Conservation (phyloP, 1,140 invertebrate species). For the Bombyx mandarina region DNA sequence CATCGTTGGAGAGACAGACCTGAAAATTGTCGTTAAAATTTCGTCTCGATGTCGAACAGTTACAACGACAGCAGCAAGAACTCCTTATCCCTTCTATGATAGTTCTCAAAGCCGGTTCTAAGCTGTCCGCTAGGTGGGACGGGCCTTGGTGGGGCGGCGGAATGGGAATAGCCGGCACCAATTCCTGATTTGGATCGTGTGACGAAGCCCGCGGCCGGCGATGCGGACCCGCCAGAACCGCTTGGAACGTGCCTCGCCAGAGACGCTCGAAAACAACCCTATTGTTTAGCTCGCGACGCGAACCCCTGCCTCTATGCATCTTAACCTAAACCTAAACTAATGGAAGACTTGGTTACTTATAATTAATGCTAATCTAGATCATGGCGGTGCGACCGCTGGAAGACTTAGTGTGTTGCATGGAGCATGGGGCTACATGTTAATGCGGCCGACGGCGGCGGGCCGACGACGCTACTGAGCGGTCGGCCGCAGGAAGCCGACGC, state of each 20-base stretch:
- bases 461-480: slow-evolving; percentile 50
- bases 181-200: slow-evolving; percentile 70
- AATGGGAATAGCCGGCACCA: slow-evolving; percentile 19
- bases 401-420: slow-evolving; percentile 33
- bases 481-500: slow-evolving; percentile 53
- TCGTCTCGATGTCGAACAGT: slow-evolving; percentile 34
- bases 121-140: slow-evolving; percentile 28
- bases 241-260: slow-evolving; percentile 74
- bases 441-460: slow-evolving; percentile 48
- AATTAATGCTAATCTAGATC: slow-evolving; percentile 36
- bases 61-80: slow-evolving; percentile 59
- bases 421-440: slow-evolving; percentile 44
- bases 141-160: slow-evolving; percentile 21
- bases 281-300: slow-evolving; percentile 67
- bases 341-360: slow-evolving; percentile 66
- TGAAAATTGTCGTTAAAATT: slow-evolving; percentile 67
- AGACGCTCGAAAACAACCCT: slow-evolving; percentile 74
- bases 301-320: slow-evolving; percentile 57
- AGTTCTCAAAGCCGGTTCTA: slow-evolving; percentile 58
- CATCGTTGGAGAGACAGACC: slow-evolving; percentile 68
- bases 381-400: slow-evolving; percentile 47
- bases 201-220: slow-evolving; percentile 54
- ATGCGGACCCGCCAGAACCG: slow-evolving; percentile 55
- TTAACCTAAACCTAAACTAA: slow-evolving; percentile 53
- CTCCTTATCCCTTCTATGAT: slow-evolving; percentile 48